phyloP scores from a whole-genome alignment of 2,797 vertebrate species.

The Kryptopterus vitreolus region DNA sequence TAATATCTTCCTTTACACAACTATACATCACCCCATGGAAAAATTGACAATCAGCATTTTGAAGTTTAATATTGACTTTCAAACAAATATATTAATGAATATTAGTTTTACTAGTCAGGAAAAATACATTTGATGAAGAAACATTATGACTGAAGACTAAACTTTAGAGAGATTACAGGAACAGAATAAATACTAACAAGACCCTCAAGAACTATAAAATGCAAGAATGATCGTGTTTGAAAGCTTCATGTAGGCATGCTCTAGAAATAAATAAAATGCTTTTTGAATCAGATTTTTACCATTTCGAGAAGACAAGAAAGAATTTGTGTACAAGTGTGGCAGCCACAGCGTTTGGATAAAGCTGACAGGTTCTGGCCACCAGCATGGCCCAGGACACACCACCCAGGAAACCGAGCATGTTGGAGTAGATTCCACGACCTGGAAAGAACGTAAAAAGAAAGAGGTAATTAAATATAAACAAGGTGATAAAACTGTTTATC shows the following conservation, averaged over 20 bases:
- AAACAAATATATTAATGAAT: background rate
- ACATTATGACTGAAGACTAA: background rate
- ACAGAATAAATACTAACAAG: too few relatives aligned
- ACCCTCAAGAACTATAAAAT: too few relatives aligned
- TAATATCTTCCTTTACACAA: background rate
- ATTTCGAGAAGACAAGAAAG: conserved; percentile 99
- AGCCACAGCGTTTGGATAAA: conserved; percentile 98
- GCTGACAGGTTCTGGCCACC: conserved; percentile 98
- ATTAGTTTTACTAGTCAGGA: background rate
- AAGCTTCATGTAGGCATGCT: too few relatives aligned
- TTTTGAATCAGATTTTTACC: conserved; percentile 67
- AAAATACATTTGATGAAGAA: background rate
- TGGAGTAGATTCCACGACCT: conserved; percentile 99
- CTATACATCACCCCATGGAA: background rate
- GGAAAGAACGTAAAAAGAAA: conserved; percentile 40
- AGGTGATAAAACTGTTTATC: too few relatives aligned
- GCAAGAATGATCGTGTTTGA: too few relatives aligned
- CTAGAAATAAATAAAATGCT: background rate
- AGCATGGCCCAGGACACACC: conserved; percentile 99
- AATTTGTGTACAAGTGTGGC: conserved; percentile 99
- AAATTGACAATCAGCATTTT: background rate
- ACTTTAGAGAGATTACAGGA: too few relatives aligned
- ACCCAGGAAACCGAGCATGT: conserved; percentile 98
- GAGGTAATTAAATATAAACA: background rate
- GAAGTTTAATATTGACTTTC: too few relatives aligned